phyloP scores from a whole-genome alignment of 2,888 invertebrate genomes.

The Macrophya annulata region DNA sequence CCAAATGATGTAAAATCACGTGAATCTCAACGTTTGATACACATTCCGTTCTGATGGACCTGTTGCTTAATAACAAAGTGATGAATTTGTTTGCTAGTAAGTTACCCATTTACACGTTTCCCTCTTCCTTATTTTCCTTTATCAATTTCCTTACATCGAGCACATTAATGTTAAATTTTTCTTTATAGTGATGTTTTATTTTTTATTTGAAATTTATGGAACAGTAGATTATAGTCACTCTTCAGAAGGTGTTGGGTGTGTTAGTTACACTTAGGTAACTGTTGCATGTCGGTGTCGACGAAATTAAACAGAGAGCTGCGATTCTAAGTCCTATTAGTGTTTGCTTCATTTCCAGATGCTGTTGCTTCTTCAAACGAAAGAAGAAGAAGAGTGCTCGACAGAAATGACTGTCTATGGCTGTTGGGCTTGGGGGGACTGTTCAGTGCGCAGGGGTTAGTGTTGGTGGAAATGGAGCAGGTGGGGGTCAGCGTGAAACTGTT shows the following conservation, averaged over 20 bases:
- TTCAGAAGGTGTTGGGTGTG: slow-evolving; percentile 23
- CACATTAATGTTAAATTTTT: not conserved
- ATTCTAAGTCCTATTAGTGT: slow-evolving; percentile 79
- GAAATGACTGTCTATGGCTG: slow-evolving; percentile 92
- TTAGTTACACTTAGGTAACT: slow-evolving; percentile 32
- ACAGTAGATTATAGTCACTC: not conserved
- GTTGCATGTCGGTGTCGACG: slow-evolving; percentile 48
- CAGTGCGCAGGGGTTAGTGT: slow-evolving; percentile 76
- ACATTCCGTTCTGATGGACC: not conserved
- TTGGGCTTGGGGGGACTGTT: slow-evolving; percentile 83
- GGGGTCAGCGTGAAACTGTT: slow-evolving; percentile 82
- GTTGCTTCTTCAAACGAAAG: slow-evolving; percentile 99
- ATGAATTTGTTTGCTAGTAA: not conserved
- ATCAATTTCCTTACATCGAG: not conserved
- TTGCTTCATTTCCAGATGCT: slow-evolving; percentile 90
- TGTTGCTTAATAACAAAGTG: not conserved
- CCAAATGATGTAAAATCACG: not conserved
- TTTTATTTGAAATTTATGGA: not conserved
- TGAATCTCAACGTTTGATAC: slow-evolving; percentile 7
- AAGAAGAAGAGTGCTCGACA: slow-evolving; percentile 97
- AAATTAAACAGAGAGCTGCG: slow-evolving; percentile 64
- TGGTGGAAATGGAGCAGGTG: slow-evolving; percentile 61
- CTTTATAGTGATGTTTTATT: not conserved
- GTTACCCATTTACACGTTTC: not conserved
- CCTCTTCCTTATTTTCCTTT: not conserved